Base-by-base conservation (phyloP, 1,140 invertebrate species). In the Vollenhovia emeryi region DNA sequence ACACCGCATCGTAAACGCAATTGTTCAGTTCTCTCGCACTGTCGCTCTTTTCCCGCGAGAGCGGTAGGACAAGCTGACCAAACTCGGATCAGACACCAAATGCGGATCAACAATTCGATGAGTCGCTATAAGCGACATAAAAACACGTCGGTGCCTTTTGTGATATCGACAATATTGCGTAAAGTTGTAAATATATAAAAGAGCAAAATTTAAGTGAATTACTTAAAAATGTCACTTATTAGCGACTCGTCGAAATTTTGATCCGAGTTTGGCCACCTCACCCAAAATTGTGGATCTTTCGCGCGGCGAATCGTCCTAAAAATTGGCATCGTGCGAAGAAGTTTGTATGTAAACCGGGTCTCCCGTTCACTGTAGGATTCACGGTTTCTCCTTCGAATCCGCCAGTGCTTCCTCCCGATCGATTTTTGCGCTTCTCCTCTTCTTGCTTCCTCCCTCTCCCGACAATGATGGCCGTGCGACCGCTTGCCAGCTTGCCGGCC, bases 401-500 rank as follows among this genome's bases (percentile, higher is more conserved):
- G 21, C 55, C 30, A 2, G 60, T 55, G 45, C 30, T 40, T 76
- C 69, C 40, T 83, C 30, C 18, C 57, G 80, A 73, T 83, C 71
- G 55, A 60, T 43, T 84, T 76, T 45, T 76, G 69, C n/a, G n/a
- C n/a, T 62, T 52, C 21, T 84, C 43, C 43, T 83, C 80, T 62
- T 83, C 55, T 60, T 83, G 27, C 43, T 84, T 82, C 78, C 75
- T 78, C 27, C 24, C 55, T 59, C 55, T 40, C 9, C 71, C 33
- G 80, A 84, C 71, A 50, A 52, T 84, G 80, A 84, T 76, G 57
- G 80, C 71, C 80, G 80, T 84, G 80, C 71, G 80, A 84, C 80
- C 80, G 69, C 80, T 75, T 84, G 21, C 80, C 80, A 84, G 50
- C 36, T 82, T 82, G 78, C 78, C 64, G 33, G 30, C 30, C 80